Evolutionary conservation across 2,797 vertebrate genomes (phyloP).

Genomic region (Poecilia picta): DNA sequence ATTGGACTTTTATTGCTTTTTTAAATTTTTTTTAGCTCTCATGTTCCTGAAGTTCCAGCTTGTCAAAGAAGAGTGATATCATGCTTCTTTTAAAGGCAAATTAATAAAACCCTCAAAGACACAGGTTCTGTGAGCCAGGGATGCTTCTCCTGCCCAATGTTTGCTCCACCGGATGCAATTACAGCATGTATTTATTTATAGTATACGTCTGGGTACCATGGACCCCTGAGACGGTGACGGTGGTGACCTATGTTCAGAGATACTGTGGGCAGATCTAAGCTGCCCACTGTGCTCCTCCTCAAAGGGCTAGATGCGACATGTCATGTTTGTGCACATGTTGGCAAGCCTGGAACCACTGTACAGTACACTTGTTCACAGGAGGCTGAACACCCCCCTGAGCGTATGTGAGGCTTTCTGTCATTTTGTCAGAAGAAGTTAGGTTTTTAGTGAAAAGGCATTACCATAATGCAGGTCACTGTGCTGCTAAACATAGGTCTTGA

Average conservation of each 20-base stretch:
- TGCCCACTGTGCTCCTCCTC: slow-evolving; percentile 27
- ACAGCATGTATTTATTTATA: slow-evolving; percentile 47
- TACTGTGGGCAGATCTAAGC: slow-evolving; percentile 43
- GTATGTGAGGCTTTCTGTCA: slow-evolving; percentile 59
- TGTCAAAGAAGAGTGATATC: slow-evolving; percentile 34
- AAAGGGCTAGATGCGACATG: slow-evolving; percentile 59
- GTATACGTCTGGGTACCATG: slow-evolving; percentile 23
- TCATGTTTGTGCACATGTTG: slow-evolving; percentile 63
- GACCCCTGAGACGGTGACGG: slow-evolving; percentile 48
- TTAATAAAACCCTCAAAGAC: slow-evolving; percentile 55
- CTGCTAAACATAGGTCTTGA: slow-evolving; percentile 50
- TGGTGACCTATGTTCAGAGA: slow-evolving; percentile 46
- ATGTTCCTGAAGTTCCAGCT: slow-evolving; percentile 18
- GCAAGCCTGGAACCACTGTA: slow-evolving; percentile 44
- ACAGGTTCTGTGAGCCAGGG: not conserved
- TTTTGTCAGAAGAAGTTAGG: slow-evolving; percentile 71
- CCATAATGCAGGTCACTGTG: slow-evolving; percentile 50
- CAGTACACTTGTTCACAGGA: slow-evolving; percentile 57
- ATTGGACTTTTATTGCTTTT: not conserved
- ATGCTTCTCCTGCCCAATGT: not conserved
- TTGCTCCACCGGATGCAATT: not conserved
- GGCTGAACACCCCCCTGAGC: slow-evolving; percentile 44
- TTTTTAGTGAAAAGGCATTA: slow-evolving; percentile 49
- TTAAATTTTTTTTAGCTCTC: slow-evolving; percentile 17
- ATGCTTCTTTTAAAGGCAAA: slow-evolving; percentile 43